phyloP scores from a whole-genome alignment of 2,797 vertebrate genomes.

The Synaphobranchus kaupii region DNA sequence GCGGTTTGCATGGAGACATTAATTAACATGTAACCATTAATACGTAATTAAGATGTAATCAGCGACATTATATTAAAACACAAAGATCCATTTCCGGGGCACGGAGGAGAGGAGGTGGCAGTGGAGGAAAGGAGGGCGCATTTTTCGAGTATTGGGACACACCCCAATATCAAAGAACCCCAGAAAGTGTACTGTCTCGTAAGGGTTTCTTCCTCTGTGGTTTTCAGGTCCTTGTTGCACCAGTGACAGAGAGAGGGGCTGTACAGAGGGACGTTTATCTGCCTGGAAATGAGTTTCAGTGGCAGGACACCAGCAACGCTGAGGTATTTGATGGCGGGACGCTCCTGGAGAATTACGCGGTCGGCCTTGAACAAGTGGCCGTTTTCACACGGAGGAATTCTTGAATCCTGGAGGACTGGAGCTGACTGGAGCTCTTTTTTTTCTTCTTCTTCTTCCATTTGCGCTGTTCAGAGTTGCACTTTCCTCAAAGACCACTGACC shows the following conservation, averaged over 20 bases:
- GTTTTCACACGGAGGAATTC: slow-evolving; percentile 68
- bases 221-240: slow-evolving; percentile 85
- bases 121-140: too few species aligned
- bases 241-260: slow-evolving; percentile 80
- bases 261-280: slow-evolving; percentile 82
- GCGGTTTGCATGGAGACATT: too few species aligned
- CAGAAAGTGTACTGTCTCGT: too few species aligned
- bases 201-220: not conserved
- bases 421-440: not conserved
- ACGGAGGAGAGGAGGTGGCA: too few species aligned
- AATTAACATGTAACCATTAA: too few species aligned
- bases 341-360: slow-evolving; percentile 78
- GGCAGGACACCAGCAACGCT: slow-evolving; percentile 80
- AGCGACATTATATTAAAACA: too few species aligned
- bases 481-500: slow-evolving; percentile 77
- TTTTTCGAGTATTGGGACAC: too few species aligned
- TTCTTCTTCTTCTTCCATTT: slow-evolving; percentile 43
- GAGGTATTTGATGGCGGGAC: slow-evolving; percentile 85
- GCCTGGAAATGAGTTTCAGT: slow-evolving; percentile 78
- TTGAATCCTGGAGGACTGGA: not conserved
- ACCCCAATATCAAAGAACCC: too few species aligned
- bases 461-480: slow-evolving; percentile 78
- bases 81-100: too few species aligned
- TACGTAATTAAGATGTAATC: too few species aligned
- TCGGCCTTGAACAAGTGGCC: slow-evolving; percentile 78